Conservation (phyloP, 23 tunicate genomes). For the Halocynthia aurantium region DNA sequence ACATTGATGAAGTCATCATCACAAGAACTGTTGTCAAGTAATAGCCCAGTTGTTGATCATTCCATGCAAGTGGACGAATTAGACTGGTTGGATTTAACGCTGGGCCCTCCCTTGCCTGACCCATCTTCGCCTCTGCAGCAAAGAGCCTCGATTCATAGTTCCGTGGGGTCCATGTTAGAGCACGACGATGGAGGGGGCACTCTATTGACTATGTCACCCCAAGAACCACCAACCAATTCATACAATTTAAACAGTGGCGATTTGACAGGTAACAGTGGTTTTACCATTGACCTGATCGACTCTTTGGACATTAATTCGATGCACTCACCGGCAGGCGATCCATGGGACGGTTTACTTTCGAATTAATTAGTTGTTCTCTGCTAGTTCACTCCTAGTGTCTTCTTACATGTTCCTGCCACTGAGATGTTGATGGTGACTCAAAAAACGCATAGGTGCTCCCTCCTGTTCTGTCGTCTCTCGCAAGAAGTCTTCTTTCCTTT, state of each 20-base stretch:
- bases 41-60: constrained; percentile 11
- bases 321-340: neutral
- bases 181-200: constrained; percentile 7
- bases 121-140: constrained; percentile 62
- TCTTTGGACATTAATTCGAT: constrained; percentile 15
- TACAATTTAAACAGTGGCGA: constrained; percentile 4
- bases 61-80: constrained; percentile 42
- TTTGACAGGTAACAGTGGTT: neutral
- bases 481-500: too few relatives aligned
- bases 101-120: constrained; percentile 40
- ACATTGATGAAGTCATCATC: constrained; percentile 63
- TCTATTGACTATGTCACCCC: too few relatives aligned
- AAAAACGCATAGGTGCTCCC: too few relatives aligned
- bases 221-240: neutral
- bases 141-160: constrained; percentile 36
- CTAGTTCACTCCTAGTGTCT: too few relatives aligned
- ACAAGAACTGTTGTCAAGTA: constrained; percentile 51
- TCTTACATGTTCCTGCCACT: too few relatives aligned
- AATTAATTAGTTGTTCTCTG: too few relatives aligned
- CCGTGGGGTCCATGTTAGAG: constrained; percentile 32
- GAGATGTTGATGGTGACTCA: too few relatives aligned
- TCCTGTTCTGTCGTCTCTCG: too few relatives aligned
- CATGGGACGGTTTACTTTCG: constrained; percentile 10
- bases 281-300: constrained; percentile 9
- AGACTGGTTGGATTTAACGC: constrained; percentile 65